Percentiles rank a stretch among this genome's conserved stretches.
Evolutionary conservation across 2,797 vertebrate genomes (phyloP).

Genomic region (Macropodus opercularis): DNA sequence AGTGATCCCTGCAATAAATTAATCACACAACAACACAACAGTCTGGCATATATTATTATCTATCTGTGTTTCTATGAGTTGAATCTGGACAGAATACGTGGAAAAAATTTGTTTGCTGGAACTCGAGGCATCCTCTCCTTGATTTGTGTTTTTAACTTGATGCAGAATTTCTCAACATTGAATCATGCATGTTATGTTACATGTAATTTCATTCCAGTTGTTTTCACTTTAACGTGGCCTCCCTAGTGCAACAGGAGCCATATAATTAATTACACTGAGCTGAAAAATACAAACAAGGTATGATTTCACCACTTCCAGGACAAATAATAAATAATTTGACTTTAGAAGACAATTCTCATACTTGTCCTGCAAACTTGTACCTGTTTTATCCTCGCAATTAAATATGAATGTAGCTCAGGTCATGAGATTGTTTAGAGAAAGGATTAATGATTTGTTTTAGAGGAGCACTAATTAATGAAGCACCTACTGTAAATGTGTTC

Average conservation of each 20-base stretch:
- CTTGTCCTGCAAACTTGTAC: slow-evolving; percentile 35
- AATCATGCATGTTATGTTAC: slow-evolving; percentile 73
- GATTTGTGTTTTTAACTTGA: slow-evolving; percentile 20
- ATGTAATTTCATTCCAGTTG: slow-evolving; percentile 64
- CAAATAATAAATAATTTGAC: slow-evolving; percentile 26
- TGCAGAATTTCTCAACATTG: slow-evolving; percentile 68
- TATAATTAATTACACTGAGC: slow-evolving; percentile 46
- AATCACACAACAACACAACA: slow-evolving; percentile 32
- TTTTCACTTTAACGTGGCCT: slow-evolving; percentile 31
- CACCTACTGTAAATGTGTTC: slow-evolving; percentile 20
- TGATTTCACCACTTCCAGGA: neutral
- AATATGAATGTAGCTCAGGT: slow-evolving; percentile 32
- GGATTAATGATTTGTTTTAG: slow-evolving; percentile 52
- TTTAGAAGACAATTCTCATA: slow-evolving; percentile 52
- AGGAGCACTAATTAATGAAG: slow-evolving; percentile 50
- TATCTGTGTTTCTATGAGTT: too few relatives aligned
- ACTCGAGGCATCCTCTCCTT: neutral
- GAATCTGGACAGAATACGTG: neutral
- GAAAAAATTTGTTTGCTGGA: slow-evolving; percentile 23
- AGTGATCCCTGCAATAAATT: slow-evolving; percentile 29
- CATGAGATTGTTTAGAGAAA: slow-evolving; percentile 44
- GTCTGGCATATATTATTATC: slow-evolving; percentile 18
- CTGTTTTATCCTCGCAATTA: slow-evolving; percentile 29
- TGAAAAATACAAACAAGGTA: slow-evolving; percentile 16
- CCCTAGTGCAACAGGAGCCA: slow-evolving; percentile 13